Percentiles rank a stretch among this genome's conserved stretches.
Conservation (phyloP, 2,113 vertebrate species). For the Oophaga pumilio region DNA sequence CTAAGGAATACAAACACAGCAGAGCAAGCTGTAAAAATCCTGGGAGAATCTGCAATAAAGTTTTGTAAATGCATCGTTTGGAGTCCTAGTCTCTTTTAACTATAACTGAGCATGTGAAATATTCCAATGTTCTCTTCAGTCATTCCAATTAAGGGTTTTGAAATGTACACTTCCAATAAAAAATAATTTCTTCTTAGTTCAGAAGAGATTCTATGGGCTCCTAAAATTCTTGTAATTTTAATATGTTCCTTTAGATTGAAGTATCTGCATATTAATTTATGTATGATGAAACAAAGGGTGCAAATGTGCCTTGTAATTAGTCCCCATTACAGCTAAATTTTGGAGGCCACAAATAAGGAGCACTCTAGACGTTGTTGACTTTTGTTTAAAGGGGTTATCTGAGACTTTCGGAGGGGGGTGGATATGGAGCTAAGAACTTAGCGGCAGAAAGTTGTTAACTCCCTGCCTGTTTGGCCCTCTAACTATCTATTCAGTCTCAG, state of each 20-base stretch:
- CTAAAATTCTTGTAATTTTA: not conserved
- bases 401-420: too few species aligned
- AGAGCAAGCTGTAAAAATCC: not conserved
- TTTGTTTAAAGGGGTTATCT: too few species aligned
- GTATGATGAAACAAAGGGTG: not conserved
- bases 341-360: too few species aligned
- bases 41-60: not conserved
- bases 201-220: not conserved
- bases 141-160: not conserved
- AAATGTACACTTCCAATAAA: not conserved
- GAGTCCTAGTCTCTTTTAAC: not conserved
- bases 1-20: not conserved
- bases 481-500: too few species aligned
- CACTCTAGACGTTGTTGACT: too few species aligned
- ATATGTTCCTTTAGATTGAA: not conserved
- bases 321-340: too few species aligned
- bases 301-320: too few species aligned
- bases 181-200: not conserved
- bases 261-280: not conserved
- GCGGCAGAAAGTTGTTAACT: too few species aligned
- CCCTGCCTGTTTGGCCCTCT: too few species aligned
- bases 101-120: not conserved
- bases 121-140: not conserved
- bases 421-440: too few species aligned
- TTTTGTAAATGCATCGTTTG: not conserved